A percentile compares a stretch with the other conserved stretches of the same genome.
phyloP scores from a whole-genome alignment of 2,888 invertebrate genomes.

The Baccha elongata region DNA sequence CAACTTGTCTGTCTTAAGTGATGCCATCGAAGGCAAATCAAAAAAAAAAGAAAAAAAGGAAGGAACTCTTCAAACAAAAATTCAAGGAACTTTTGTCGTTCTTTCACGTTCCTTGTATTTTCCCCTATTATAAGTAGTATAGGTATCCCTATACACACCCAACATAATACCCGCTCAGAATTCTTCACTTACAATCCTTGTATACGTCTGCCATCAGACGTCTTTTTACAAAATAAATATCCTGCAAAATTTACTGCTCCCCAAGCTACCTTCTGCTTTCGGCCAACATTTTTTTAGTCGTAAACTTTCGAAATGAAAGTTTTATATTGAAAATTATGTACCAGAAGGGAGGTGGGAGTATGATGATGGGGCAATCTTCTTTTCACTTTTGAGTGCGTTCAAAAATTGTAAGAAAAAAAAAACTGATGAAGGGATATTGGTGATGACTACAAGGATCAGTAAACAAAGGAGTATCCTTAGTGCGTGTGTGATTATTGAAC shows the following conservation, averaged over 20 bases:
- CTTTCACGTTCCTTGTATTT: neutral
- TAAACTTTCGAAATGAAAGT: neutral
- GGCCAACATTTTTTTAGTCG: conserved; percentile 3
- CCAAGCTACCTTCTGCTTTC: too few species aligned
- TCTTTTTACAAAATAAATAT: neutral
- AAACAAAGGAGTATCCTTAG: conserved; percentile 17
- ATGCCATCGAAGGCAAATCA: conserved; percentile 16
- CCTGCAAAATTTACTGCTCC: neutral
- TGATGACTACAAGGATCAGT: neutral
- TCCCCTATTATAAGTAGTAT: neutral
- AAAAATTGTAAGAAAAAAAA: neutral
- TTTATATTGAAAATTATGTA: conserved; percentile 8
- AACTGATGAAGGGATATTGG: neutral
- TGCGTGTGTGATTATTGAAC: neutral
- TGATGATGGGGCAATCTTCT: neutral
- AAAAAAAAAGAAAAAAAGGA: conserved; percentile 14
- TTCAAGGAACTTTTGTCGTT: conserved; percentile 6
- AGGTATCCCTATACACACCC: neutral
- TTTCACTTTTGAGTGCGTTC: neutral
- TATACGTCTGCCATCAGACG: neutral
- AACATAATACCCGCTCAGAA: neutral
- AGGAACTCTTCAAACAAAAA: conserved; percentile 12
- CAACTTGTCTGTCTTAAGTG: neutral
- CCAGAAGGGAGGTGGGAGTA: neutral
- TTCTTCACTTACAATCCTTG: neutral